These are phyloP conservation scores for Diplodus sargus DNA, from an alignment of 2,797 vertebrate species.

Conservation along the genomic window DNA sequence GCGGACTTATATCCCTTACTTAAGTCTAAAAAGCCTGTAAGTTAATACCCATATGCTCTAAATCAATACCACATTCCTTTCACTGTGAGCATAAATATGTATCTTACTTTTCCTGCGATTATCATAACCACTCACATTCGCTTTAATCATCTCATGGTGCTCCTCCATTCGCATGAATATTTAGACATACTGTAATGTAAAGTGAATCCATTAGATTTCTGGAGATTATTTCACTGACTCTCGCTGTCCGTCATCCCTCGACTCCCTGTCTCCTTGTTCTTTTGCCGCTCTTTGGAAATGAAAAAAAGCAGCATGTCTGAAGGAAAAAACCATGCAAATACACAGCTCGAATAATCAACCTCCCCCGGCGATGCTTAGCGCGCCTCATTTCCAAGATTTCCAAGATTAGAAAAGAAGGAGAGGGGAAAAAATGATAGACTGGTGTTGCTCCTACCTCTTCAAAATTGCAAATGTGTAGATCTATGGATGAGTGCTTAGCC, in stretches of 20 bases:
- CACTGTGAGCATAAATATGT: conserved; percentile 68
- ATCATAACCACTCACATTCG: conserved; percentile 72
- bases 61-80: conserved; percentile 78
- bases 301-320: conserved; percentile 61
- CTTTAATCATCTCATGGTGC: conserved; percentile 58
- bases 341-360: conserved; percentile 73
- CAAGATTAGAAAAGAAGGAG: conserved; percentile 63
- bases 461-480: conserved; percentile 77
- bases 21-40: conserved; percentile 75
- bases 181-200: conserved; percentile 50
- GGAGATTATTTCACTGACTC: conserved; percentile 58
- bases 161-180: conserved; percentile 47
- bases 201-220: conserved; percentile 62
- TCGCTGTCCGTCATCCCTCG: conserved; percentile 40
- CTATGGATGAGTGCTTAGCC: conserved; percentile 76
- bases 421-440: conserved; percentile 59
- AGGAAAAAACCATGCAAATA: conserved; percentile 58
- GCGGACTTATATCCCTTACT: conserved; percentile 67
- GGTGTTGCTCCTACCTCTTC: conserved; percentile 68
- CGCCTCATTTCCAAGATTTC: conserved; percentile 77
- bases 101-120: conserved; percentile 71
- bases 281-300: conserved; percentile 53
- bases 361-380: conserved; percentile 57
- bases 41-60: conserved; percentile 75
- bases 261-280: conserved; percentile 34